Base-by-base conservation (phyloP, 2,888 invertebrate genomes). In the Ecliptopera silaceata region DNA sequence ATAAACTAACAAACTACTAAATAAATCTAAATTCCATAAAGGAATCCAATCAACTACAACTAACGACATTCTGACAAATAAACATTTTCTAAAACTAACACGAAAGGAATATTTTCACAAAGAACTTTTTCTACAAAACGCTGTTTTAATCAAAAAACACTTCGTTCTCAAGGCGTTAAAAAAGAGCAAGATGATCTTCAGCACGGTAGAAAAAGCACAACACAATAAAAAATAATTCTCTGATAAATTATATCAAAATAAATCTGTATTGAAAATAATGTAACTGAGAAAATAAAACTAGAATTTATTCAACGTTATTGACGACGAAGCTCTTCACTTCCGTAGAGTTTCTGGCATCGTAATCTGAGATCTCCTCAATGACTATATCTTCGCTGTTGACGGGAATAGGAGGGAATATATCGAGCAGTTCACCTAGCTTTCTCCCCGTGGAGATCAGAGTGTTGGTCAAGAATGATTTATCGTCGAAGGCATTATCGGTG, bases 251-350 rank as follows among this genome's bases (percentile, higher is more conserved):
- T 48, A 58, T 22, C 41, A 54, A 52, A 55, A 58, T 53, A 44
- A 59, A 44, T 55, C 41, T 34, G 13, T 31, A 56, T 60, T 22
- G 39, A 58, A 54, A 55, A 49, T 47, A 60, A 57, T 13, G 34
- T 46, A 34, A 49, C 47, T 36, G 53, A 58, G 32, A 55, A 50
- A 43, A 41, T 38, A 64, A 62, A 62, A 26, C 71, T 80, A 85
- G 56, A 72, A 75, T 57, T 84, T 78, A 63, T 74, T 85, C 8
- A 71, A 43, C 45, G 49, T 50, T 84, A 61, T 82, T 86, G 49
- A 88, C 86, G 48, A 90, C 80, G 65, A 89, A 90, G 63, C 79
- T 89, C 61, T 87, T 86, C 0, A 91, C 77, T 61, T 86, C 89
- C 0, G 86, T 84, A 8, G 72, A 75, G 55, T 89, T 88, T 34